These are phyloP conservation scores for Triplophysa yarkandensis DNA, from an alignment of 2,797 vertebrate genomes.

Conservation along the genomic window DNA sequence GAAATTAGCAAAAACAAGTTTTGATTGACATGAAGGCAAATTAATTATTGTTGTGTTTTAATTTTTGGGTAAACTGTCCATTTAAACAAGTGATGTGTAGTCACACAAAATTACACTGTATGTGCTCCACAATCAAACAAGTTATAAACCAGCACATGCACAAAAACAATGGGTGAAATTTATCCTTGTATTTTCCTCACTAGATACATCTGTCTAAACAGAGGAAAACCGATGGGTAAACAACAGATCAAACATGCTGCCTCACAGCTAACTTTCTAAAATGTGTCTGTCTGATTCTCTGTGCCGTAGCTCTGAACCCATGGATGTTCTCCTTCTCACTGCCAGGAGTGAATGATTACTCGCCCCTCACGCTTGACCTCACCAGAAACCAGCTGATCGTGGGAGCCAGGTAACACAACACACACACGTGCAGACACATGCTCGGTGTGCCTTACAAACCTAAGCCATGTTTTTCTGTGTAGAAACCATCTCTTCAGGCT, in stretches of 20 bases:
- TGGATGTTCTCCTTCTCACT: constrained; percentile 91
- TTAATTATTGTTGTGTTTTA: no score
- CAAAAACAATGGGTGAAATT: neutral
- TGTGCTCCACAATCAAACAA: no score
- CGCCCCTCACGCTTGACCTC: constrained; percentile 90
- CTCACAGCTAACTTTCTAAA: constrained; percentile 9
- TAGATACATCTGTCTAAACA: neutral
- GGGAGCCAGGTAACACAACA: constrained; percentile 86
- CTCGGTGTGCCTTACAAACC: constrained; percentile 5
- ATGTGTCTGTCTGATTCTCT: constrained; percentile 13
- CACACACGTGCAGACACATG: constrained; percentile 10
- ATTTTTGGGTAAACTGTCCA: no score
- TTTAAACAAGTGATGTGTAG: no score
- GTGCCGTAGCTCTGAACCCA: constrained; percentile 80
- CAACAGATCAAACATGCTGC: neutral
- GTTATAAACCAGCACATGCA: no score
- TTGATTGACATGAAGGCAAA: no score
- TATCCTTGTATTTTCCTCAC: neutral
- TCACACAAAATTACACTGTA: no score
- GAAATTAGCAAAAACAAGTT: no score
- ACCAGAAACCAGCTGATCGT: constrained; percentile 92
- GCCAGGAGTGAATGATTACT: constrained; percentile 88
- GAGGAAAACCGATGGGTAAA: neutral
- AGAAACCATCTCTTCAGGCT: constrained; percentile 97
- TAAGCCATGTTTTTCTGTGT: constrained; percentile 56